Evolutionary conservation across 2,113 vertebrate genomes (phyloP), one percentile per base, ranked within the genome.

Genomic region (Spheniscus mendiculus): DNA sequence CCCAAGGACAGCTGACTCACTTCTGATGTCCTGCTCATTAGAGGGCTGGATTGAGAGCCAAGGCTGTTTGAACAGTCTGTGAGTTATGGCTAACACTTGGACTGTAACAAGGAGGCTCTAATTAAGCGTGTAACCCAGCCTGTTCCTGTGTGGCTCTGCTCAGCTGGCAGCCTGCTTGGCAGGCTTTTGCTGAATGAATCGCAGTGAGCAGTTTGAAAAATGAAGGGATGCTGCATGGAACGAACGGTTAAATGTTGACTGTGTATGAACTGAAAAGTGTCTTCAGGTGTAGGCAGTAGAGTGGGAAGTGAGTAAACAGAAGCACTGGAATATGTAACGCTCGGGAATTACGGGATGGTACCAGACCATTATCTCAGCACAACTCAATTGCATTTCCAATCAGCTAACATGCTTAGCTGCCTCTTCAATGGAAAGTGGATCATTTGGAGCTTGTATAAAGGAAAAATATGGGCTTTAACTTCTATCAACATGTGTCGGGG

Each of bases 1-100:
- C 81, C 93, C 66, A 56, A 76, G 93, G 96, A 94, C 66, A 47
- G 61, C 80, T 97, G 95, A 97, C 84, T 97, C 97, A 95, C 44
- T 94, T 55, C 81, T 76, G 62, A 25, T 81, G 83, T 70, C 84
- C 93, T 82, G 78, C 70, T 96, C 66, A 74, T 91, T 87, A 79
- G 47, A 74, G 45, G 27, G 52, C 34, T 86, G 73, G 72, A 94
- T 50, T 34, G 66, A 72, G 40, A 83, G 77, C 59, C 83, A 87
- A 82, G 56, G 78, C 44, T 87, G 44, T 87, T 74, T 87, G 96
- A 93, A 84, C 77, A 89, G 87, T 16, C 56, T 79, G 55, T 91
- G 93, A 93, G 73, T 74, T 97, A 93, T 1, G 11, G 84, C 65
- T 94, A 69, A 52, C 1, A n/a, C 81, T 89, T 78, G 83, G 70